A percentile compares a stretch with the other conserved stretches of the same genome.
Evolutionary conservation across 37 sponge, comb jelly and placozoan genomes (phyloP).

Genomic region (Petrosia ficiformis): DNA sequence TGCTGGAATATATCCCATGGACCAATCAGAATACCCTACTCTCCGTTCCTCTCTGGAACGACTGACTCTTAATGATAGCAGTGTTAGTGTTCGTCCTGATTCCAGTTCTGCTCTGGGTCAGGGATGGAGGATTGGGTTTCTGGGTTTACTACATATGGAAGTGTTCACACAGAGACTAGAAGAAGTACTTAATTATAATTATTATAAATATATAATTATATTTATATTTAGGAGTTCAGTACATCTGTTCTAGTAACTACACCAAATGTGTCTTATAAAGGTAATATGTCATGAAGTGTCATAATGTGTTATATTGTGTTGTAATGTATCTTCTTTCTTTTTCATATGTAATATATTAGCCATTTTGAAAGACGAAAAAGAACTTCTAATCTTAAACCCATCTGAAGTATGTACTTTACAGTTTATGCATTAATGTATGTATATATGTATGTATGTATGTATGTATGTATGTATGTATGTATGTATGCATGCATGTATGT

Average conservation of each 20-base stretch:
- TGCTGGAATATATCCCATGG: conserved; percentile 89
- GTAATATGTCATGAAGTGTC: too few species aligned
- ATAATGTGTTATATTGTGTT: too few species aligned
- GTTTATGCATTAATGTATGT: too few species aligned
- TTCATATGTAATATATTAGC: too few species aligned
- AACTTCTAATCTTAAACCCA: too few species aligned
- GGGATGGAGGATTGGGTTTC: conserved; percentile 95
- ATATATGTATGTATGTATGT: too few species aligned
- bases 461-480: too few species aligned
- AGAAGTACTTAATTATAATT: conserved; percentile 38
- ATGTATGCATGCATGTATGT: too few species aligned
- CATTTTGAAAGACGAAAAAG: too few species aligned
- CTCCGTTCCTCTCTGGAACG: conserved; percentile 73
- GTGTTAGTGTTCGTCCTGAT: conserved; percentile 54
- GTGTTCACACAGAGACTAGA: conserved; percentile 94
- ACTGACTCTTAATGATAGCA: conserved; percentile 87
- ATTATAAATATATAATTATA: neutral
- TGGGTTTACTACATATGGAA: conserved; percentile 92
- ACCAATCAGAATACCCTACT: conserved; percentile 44
- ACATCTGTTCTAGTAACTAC: conserved; percentile 82
- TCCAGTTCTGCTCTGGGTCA: conserved; percentile 83
- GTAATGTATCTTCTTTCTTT: too few species aligned
- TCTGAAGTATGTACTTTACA: too few species aligned
- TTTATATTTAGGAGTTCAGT: conserved; percentile 72
- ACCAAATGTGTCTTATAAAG: conserved; percentile 90